phyloP scores from a whole-genome alignment of 2,888 invertebrate species.

The Polymixis flavicincta region DNA sequence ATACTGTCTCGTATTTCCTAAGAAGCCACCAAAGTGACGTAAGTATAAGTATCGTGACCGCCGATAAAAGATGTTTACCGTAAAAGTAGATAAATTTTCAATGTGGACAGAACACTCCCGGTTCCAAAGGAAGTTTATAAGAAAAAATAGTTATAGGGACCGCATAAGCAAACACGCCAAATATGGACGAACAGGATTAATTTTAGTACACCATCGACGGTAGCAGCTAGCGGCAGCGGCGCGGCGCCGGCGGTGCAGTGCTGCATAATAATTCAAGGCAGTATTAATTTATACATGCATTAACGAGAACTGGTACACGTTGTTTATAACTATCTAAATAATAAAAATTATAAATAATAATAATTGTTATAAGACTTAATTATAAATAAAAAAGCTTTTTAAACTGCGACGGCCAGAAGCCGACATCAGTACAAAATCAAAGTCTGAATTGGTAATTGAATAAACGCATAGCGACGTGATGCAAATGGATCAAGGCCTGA shows the following conservation, averaged over 20 bases:
- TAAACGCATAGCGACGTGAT: slow-evolving; percentile 66
- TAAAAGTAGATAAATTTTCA: slow-evolving; percentile 74
- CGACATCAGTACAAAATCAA: slow-evolving; percentile 52
- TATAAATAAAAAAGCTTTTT: slow-evolving; percentile 18
- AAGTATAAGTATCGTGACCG: slow-evolving; percentile 67
- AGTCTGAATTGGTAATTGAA: slow-evolving; percentile 57
- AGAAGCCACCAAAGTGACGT: slow-evolving; percentile 65
- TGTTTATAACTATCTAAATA: slow-evolving; percentile 52
- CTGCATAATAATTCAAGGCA: slow-evolving; percentile 72
- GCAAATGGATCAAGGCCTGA: slow-evolving; percentile 68
- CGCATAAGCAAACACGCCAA: slow-evolving; percentile 73
- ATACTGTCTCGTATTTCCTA: slow-evolving; percentile 51
- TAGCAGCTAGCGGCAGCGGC: slow-evolving; percentile 62
- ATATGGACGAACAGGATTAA: slow-evolving; percentile 75
- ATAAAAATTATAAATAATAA: too few relatives aligned
- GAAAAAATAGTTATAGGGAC: slow-evolving; percentile 74
- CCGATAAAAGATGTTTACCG: slow-evolving; percentile 71
- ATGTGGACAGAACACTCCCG: slow-evolving; percentile 69
- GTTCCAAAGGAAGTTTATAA: slow-evolving; percentile 70
- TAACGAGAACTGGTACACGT: slow-evolving; percentile 59
- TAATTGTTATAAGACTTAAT: slow-evolving; percentile 30
- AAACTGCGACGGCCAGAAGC: slow-evolving; percentile 10
- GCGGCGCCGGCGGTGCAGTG: too few relatives aligned
- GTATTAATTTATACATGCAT: slow-evolving; percentile 70
- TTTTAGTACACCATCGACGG: slow-evolving; percentile 70